phyloP scores from a whole-genome alignment of 2,888 invertebrate species.

The Acrobasis suavella region DNA sequence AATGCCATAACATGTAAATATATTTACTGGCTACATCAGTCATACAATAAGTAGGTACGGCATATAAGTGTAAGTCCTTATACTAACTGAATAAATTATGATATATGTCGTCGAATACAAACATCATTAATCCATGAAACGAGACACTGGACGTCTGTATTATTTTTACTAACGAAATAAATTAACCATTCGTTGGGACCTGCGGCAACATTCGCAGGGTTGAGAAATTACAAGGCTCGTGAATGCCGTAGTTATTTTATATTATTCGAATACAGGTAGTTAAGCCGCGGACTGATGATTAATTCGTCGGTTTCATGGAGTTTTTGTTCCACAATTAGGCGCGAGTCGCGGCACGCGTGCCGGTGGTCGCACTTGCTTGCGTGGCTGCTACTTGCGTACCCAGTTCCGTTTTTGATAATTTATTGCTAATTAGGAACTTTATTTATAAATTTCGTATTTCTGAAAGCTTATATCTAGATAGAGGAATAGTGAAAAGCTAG shows the following conservation, averaged over 20 bases:
- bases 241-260: conserved; percentile 57
- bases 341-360: conserved; percentile 53
- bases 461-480: conserved; percentile 23
- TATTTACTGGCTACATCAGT: background rate
- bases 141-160: conserved; percentile 22
- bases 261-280: conserved; percentile 58
- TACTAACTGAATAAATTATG: conserved; percentile 2
- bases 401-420: conserved; percentile 61
- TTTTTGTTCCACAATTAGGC: conserved; percentile 76
- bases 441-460: conserved; percentile 42
- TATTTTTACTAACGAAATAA: conserved; percentile 18
- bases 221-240: conserved; percentile 46
- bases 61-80: background rate
- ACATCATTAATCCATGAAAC: conserved; percentile 25
- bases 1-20: no score
- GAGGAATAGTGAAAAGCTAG: conserved; percentile 11
- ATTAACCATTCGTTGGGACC: conserved; percentile 25
- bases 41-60: background rate
- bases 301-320: conserved; percentile 72
- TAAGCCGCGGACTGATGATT: conserved; percentile 63
- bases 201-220: conserved; percentile 37
- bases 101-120: conserved; percentile 15
- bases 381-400: conserved; percentile 58
- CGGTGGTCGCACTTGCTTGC: conserved; percentile 57
- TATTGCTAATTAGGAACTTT: conserved; percentile 66